Percentiles rank a stretch among this genome's conserved stretches.
Conservation (phyloP, 2,797 vertebrate species). For the Molossus alvarezi region DNA sequence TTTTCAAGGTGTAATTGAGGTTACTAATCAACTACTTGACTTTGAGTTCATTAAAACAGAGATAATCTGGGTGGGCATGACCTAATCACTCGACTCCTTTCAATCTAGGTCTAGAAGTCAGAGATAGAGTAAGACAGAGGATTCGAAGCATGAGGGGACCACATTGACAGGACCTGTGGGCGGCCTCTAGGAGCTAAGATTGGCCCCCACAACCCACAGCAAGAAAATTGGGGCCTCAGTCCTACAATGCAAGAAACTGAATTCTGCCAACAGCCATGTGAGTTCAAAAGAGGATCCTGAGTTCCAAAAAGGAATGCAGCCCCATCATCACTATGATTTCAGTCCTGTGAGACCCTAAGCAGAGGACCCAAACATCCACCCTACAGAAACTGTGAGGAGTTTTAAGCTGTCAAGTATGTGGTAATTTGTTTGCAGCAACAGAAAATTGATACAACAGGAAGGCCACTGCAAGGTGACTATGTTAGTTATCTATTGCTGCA, state of each 20-base stretch:
- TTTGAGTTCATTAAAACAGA: background rate
- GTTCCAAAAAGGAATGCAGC: background rate
- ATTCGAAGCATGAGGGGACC: background rate
- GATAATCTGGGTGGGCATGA: background rate
- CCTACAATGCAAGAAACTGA: background rate
- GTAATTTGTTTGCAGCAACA: background rate
- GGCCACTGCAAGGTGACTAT: background rate
- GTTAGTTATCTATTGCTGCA: background rate
- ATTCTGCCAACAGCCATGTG: background rate
- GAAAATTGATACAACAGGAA: background rate
- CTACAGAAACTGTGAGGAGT: background rate
- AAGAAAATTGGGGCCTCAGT: background rate
- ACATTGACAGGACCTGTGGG: too few relatives aligned
- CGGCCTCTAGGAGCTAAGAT: background rate
- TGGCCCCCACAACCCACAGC: background rate
- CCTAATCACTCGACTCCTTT: background rate
- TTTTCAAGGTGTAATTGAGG: background rate
- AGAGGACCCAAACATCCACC: background rate
- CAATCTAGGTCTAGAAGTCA: constrained; percentile 9
- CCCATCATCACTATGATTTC: background rate
- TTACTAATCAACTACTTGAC: background rate
- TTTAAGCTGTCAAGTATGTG: background rate
- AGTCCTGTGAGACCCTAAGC: background rate
- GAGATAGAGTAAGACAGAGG: background rate
- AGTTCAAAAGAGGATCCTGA: background rate